Conservation (phyloP, 2,113 vertebrate genomes). For the Neotoma lepida region DNA sequence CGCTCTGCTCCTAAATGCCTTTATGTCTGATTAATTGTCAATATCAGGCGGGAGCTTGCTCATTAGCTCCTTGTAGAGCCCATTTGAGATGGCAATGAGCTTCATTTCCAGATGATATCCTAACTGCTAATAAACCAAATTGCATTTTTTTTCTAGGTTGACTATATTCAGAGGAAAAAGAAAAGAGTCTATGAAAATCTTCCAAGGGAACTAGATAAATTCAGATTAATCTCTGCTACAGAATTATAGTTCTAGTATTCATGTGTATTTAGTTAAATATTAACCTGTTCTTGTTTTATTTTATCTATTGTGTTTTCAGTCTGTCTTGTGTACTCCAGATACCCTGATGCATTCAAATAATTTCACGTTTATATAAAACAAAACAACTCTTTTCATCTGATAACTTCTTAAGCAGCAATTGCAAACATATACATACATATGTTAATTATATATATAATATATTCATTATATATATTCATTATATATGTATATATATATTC, state of each 20-base stretch:
- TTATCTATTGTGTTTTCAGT: conserved; percentile 80
- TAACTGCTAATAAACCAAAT: conserved; percentile 85
- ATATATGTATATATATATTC: background rate
- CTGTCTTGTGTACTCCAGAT: conserved; percentile 76
- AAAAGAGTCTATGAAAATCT: conserved; percentile 55
- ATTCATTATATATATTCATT: background rate
- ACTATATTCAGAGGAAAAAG: conserved; percentile 42
- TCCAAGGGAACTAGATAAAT: conserved; percentile 69
- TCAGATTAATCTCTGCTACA: conserved; percentile 74
- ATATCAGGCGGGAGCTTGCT: conserved; percentile 87
- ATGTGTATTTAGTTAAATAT: conserved; percentile 74
- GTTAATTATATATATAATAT: background rate
- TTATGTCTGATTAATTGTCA: conserved; percentile 89
- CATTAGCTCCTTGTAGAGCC: conserved; percentile 86
- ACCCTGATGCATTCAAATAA: conserved; percentile 73
- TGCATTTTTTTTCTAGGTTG: conserved; percentile 56
- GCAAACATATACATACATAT: conserved; percentile 14
- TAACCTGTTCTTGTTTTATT: conserved; percentile 40
- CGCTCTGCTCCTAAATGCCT: conserved; percentile 86
- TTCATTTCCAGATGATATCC: conserved; percentile 83
- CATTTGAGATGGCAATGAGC: conserved; percentile 83
- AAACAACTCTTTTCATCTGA: conserved; percentile 75
- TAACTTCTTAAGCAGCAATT: conserved; percentile 65
- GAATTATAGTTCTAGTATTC: conserved; percentile 76
- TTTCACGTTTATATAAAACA: conserved; percentile 74